phyloP scores from a whole-genome alignment of 2,888 invertebrate species.

The Melanostoma mellinum region DNA sequence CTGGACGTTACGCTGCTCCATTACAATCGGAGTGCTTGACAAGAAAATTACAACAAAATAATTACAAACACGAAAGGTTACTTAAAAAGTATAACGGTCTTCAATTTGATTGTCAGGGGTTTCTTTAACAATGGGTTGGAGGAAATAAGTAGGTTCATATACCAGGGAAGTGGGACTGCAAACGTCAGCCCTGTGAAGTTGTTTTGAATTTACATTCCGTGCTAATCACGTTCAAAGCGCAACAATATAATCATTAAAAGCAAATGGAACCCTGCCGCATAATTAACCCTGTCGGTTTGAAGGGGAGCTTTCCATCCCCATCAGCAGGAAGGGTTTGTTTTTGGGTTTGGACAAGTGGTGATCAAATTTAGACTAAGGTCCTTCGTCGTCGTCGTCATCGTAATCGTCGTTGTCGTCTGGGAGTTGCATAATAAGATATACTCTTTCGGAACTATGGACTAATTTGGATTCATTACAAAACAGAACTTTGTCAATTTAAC shows the following conservation, averaged over 20 bases:
- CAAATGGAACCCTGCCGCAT: constrained; percentile 68
- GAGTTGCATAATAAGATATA: constrained; percentile 49
- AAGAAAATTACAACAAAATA: constrained; percentile 70
- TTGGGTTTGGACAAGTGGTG: constrained; percentile 5
- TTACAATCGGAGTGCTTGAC: constrained; percentile 41
- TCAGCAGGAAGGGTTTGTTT: constrained; percentile 9
- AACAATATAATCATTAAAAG: constrained; percentile 70
- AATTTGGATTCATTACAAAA: constrained; percentile 41
- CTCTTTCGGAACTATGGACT: constrained; percentile 24
- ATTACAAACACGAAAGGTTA: constrained; percentile 72
- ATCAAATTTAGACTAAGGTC: constrained; percentile 46
- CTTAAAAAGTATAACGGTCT: constrained; percentile 60
- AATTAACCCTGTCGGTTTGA: constrained; percentile 64
- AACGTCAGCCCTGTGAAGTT: constrained; percentile 54
- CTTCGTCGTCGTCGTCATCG: constrained; percentile 4
- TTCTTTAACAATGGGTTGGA: background rate
- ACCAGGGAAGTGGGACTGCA: constrained; percentile 55
- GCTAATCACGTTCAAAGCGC: constrained; percentile 72
- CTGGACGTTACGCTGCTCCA: background rate
- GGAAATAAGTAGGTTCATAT: constrained; percentile 7
- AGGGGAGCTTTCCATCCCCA: constrained; percentile 40
- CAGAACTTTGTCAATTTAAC: constrained; percentile 48
- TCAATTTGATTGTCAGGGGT: constrained; percentile 60
- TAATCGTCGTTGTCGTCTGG: background rate
- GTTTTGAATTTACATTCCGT: constrained; percentile 65